phyloP scores from a whole-genome alignment of 1,140 invertebrate genomes.

The Lutraria rhynchaena region DNA sequence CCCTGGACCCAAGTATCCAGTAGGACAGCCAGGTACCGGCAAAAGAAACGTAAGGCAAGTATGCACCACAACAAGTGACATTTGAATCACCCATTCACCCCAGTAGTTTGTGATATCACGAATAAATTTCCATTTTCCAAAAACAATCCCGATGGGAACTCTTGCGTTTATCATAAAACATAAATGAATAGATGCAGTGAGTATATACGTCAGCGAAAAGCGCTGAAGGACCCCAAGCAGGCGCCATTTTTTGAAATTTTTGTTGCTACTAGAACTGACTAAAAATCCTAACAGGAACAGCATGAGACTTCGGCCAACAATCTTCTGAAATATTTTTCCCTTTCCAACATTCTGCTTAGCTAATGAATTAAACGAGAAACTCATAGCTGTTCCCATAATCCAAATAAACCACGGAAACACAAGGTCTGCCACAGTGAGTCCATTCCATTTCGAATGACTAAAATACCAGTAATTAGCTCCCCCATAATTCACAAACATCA shows the following conservation, averaged over 20 bases:
- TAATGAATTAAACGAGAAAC: constrained; percentile 90
- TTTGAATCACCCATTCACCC: constrained; percentile 88
- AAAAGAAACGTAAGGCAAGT: constrained; percentile 88
- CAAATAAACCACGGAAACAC: constrained; percentile 97
- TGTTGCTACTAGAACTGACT: constrained; percentile 58
- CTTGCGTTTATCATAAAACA: constrained; percentile 78
- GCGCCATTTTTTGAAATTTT: constrained; percentile 83
- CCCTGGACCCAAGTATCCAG: constrained; percentile 92
- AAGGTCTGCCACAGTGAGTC: constrained; percentile 93
- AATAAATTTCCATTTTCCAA: constrained; percentile 83
- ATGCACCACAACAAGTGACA: constrained; percentile 86
- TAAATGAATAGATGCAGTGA: constrained; percentile 88
- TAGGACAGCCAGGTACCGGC: constrained; percentile 84
- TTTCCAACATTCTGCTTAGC: constrained; percentile 86
- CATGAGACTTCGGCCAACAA: constrained; percentile 86
- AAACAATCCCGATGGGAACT: neutral
- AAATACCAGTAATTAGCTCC: constrained; percentile 93
- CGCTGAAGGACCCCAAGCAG: constrained; percentile 92
- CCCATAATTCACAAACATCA: constrained; percentile 93
- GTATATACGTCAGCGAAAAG: constrained; percentile 90
- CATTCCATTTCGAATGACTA: constrained; percentile 95
- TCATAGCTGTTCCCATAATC: constrained; percentile 95
- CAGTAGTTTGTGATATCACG: constrained; percentile 86
- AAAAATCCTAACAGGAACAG: constrained; percentile 72
- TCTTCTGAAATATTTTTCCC: constrained; percentile 81